phyloP scores from a whole-genome alignment of 1,140 invertebrate species.

The Yoshiicerus persimilis region DNA sequence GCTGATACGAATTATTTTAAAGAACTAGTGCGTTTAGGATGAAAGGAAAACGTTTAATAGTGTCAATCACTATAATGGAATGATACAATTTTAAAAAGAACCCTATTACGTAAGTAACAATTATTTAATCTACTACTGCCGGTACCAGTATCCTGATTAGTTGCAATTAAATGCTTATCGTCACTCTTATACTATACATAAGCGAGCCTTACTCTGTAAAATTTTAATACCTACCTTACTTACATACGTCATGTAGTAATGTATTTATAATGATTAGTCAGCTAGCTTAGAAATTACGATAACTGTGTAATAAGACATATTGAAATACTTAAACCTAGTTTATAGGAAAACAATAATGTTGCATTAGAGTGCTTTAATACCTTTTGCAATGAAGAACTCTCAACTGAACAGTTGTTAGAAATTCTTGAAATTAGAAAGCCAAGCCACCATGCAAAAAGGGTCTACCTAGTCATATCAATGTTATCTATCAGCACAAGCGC shows the following conservation, averaged over 20 bases:
- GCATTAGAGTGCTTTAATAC: not conserved
- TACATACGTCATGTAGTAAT: not conserved
- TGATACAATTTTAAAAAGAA: not conserved
- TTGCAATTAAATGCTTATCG: not conserved
- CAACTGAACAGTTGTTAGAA: not conserved
- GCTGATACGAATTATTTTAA: not conserved
- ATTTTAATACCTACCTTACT: not conserved
- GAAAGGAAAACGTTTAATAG: not conserved
- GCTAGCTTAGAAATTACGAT: not conserved
- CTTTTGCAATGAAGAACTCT: not conserved
- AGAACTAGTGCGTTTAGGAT: not conserved
- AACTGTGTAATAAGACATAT: not conserved
- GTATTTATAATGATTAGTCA: not conserved
- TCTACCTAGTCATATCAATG: conserved; percentile 12
- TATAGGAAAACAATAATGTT: not conserved
- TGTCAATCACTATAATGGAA: not conserved
- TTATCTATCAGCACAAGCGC: conserved; percentile 2
- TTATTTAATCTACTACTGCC: not conserved
- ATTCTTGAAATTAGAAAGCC: not conserved
- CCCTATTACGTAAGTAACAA: not conserved
- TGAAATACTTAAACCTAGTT: not conserved
- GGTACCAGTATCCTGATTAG: not conserved
- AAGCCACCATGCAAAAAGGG: conserved; percentile 1
- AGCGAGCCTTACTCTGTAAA: not conserved
- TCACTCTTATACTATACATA: not conserved